Base-by-base conservation (phyloP, 2,113 vertebrate species). In the Hippoglossus stenolepis region DNA sequence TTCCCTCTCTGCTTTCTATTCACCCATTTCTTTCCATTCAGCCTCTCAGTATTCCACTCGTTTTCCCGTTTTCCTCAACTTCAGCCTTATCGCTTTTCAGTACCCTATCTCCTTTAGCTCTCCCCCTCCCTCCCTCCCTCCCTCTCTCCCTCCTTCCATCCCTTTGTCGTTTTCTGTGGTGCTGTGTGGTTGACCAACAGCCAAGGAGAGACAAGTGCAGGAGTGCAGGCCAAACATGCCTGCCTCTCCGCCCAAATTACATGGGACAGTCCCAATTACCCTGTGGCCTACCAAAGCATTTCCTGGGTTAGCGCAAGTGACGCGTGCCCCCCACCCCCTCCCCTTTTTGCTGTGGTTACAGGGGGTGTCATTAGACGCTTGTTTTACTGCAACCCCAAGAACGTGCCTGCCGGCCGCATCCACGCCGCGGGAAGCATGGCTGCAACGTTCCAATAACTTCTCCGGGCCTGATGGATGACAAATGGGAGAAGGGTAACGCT, bases 221-320 rank as follows among this genome's bases (percentile, higher is more conserved):
- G 73, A 90, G 84, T 77, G 78, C 73, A 83, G 79, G 91, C 89
- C 90, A 92, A 90, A 88, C 84, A 86, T 85, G 82, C 83, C 84
- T 89, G 88, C 89, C 72, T 91, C 87, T 90, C 91, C 73, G 85
- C 93, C 89, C 89, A 95, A 95, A 95, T 95, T 95, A 94, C 90
- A 93, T 83, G 92, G 95, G 94, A 95, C 94, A 95, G 93, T 95
- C 93, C 93, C 91, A 94, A 95, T 95, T 95, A 95, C 92, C 90
- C 91, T 95, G 94, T 93, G 95, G 95, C 93, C 93, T 93, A 95
- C 94, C 94, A 89, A 94, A 94, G 93, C 93, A 94, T 95, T 95
- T 94, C 94, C 94, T 93, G 93, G 92, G 93, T 95, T 93, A 94
- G 93, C 67, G 75, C 87, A 88, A 79, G 91, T 91, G 93, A 92